Percentiles rank a stretch among this genome's conserved stretches.
Evolutionary conservation across 2,888 invertebrate genomes (phyloP).

Genomic region (Mesopsocus fuscifrons): DNA sequence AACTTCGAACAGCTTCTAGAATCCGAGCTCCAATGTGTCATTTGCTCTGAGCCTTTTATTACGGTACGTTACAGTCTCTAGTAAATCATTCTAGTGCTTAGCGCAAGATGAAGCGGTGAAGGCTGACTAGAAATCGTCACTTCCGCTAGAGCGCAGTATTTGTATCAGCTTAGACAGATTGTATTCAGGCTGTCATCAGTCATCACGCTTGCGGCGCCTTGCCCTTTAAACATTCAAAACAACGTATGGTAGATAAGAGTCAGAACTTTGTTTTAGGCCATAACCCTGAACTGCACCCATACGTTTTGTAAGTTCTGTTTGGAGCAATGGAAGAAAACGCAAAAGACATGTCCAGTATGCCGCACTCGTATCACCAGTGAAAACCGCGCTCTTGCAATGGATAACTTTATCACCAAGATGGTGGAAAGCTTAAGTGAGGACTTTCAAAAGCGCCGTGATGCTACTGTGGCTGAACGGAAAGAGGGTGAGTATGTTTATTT

Average conservation of each 20-base stretch:
- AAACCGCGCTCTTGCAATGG: conserved; percentile 22
- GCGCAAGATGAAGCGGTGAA: no score
- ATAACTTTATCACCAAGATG: conserved; percentile 26
- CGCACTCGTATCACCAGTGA: conserved; percentile 19
- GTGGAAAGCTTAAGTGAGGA: conserved; percentile 24
- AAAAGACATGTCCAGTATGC: conserved; percentile 28
- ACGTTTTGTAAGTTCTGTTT: conserved; percentile 27
- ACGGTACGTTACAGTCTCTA: conserved; percentile 19
- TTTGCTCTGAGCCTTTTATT: conserved; percentile 28
- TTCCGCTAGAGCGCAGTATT: no score
- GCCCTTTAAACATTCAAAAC: no score
- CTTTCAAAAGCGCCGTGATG: conserved; percentile 20
- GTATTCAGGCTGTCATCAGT: no score
- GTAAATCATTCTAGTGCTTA: background rate
- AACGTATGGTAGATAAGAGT: no score
- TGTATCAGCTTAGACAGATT: no score
- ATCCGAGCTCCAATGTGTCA: conserved; percentile 26
- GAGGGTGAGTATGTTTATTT: conserved; percentile 12
- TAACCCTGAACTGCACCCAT: conserved; percentile 27
- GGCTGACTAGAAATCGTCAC: no score
- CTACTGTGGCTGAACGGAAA: conserved; percentile 21
- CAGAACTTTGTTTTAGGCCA: conserved; percentile 21
- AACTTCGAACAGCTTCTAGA: conserved; percentile 22
- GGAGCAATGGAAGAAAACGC: conserved; percentile 25
- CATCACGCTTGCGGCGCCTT: no score